Percentiles rank a stretch among this genome's conserved stretches.
These are phyloP conservation scores for Ramphastos sulfuratus DNA, from an alignment of 2,113 vertebrate species.

Conservation along the genomic window DNA sequence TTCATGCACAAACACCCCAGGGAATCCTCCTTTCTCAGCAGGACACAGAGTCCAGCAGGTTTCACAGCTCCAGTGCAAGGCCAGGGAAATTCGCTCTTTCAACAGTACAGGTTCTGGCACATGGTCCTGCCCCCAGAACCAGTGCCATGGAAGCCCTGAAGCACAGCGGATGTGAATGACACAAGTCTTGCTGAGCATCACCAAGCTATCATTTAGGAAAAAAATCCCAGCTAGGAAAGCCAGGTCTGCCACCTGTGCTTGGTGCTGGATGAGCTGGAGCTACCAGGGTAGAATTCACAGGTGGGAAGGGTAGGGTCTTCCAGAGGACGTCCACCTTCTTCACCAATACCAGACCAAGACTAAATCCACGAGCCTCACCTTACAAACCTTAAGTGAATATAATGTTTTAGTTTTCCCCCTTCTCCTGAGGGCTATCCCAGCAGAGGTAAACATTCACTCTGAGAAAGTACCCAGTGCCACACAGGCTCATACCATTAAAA, in stretches of 20 bases:
- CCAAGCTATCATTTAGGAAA: neutral
- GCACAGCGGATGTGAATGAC: rapidly evolving
- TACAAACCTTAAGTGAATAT: neutral
- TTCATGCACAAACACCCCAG: neutral
- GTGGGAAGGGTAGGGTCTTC: neutral
- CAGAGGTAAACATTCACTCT: neutral
- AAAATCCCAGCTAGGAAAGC: neutral
- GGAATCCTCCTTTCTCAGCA: neutral
- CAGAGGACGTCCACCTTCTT: neutral
- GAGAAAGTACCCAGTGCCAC: neutral
- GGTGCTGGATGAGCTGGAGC: neutral
- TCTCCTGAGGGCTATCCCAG: neutral
- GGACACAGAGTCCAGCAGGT: neutral
- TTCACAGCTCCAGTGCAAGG: neutral
- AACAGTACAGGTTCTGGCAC: neutral
- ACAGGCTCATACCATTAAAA: neutral
- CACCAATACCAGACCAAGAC: neutral
- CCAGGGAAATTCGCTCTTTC: neutral
- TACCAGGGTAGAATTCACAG: neutral
- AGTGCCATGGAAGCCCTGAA: neutral
- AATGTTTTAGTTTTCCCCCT: neutral
- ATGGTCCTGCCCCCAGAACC: neutral
- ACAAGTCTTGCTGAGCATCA: neutral
- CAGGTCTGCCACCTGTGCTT: neutral
- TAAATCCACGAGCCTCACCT: neutral